These are phyloP conservation scores for Neopipo cinnamomea DNA, from an alignment of 2,113 vertebrate genomes.

Conservation along the genomic window DNA sequence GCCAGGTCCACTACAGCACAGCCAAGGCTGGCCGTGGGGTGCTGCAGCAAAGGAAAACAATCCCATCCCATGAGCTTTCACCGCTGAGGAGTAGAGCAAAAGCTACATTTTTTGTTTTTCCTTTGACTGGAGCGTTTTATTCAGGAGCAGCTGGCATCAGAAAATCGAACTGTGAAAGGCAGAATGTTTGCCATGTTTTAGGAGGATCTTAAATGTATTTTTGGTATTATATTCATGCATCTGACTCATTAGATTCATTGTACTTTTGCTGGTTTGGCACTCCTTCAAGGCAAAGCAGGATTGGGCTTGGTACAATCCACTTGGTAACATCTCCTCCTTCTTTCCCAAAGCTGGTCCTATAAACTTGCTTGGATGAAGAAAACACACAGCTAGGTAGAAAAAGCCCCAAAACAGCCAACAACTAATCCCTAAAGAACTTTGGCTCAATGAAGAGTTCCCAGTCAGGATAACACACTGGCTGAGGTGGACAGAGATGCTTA, in stretches of 20 bases:
- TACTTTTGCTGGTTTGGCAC: background rate
- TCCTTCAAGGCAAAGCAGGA: background rate
- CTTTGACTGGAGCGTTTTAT: background rate
- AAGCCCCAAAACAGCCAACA: background rate
- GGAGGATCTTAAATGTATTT: background rate
- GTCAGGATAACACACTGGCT: background rate
- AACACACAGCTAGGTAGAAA: background rate
- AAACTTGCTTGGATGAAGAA: background rate
- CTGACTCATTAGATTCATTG: background rate
- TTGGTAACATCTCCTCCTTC: background rate
- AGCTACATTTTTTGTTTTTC: background rate
- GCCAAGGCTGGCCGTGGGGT: conserved; percentile 13
- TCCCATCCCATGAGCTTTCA: background rate
- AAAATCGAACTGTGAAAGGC: background rate
- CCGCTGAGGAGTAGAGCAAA: background rate
- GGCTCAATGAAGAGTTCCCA: background rate
- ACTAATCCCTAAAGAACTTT: background rate
- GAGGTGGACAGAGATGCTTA: background rate
- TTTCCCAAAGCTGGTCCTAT: background rate
- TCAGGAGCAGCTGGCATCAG: background rate
- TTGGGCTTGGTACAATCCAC: background rate
- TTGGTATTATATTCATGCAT: background rate
- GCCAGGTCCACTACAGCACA: background rate
- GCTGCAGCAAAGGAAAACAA: conserved; percentile 39
- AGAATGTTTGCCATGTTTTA: background rate